Base-by-base conservation (phyloP, 2,113 vertebrate genomes). In the Lucifuga dentata region DNA sequence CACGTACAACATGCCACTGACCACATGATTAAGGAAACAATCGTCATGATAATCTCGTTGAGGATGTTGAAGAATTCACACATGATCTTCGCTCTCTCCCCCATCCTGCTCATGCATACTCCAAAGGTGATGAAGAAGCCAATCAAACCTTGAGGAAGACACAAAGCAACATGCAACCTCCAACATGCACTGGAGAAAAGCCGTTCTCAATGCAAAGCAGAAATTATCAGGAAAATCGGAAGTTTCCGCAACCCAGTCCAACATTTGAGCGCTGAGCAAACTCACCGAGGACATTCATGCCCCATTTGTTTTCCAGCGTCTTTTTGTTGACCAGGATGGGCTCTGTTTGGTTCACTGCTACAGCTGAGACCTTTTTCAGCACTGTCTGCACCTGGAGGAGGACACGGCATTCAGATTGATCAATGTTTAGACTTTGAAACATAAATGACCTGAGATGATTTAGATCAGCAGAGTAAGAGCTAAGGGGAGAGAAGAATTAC, bases 1-100 rank as follows among this genome's bases (percentile, higher is more conserved):
- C 5, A 43, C 26, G 50, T 1, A 19, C 26, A 15, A 59, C 16
- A 21, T 58, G 38, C 51, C 45, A 91, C 92, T 90, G 49, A 95
- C 94, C 94, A 95, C 93, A 95, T 95, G 80, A 95, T 95, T 89
- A 95, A 84, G 66, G 90, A 91, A 17, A 95, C 94, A 89, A 95
- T 93, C 62, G 88, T 92, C 94, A 95, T 95, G 75, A 95, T 94
- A 43, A 95, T 94, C 86, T 95, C 94, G 20, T 95, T 95, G 36
- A 95, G 92, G 79, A 95, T 87, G 78, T 93, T 95, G 90, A 95
- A 95, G 92, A 95, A 95, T 17, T 94, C 93, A 0, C 87, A 90
- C 93, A 95, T 95, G 73, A 92, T 8, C 45, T 89, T 93, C 3
- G 92, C 94, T 0, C 90, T 86, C 63, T 94, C 93, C 12, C 94